Evolutionary conservation across 2,113 vertebrate genomes (phyloP).

Genomic region (Chloebia gouldiae): DNA sequence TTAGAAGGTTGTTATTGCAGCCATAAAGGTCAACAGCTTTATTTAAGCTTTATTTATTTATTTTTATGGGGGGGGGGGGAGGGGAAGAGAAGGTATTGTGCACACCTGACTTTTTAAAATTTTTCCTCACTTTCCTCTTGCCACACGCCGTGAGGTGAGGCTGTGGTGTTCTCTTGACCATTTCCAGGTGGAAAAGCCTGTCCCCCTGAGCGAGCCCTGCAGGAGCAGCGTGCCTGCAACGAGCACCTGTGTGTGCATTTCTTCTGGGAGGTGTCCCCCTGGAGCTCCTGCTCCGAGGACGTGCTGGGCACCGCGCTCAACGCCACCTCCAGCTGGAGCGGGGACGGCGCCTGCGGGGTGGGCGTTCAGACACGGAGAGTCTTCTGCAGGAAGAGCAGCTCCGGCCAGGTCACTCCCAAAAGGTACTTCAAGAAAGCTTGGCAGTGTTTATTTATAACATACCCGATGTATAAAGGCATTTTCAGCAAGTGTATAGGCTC

Average conservation of each 20-base stretch:
- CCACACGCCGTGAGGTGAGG: background rate
- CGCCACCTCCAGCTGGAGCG: conserved; percentile 65
- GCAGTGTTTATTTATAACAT: background rate
- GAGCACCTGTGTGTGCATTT: conserved; percentile 83
- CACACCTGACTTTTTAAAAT: background rate
- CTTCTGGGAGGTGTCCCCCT: conserved; percentile 87
- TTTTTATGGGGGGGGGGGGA: fast-evolving
- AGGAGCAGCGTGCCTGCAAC: conserved; percentile 87
- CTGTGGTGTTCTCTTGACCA: background rate
- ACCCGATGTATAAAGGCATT: fast-evolving
- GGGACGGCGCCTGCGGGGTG: conserved; percentile 75
- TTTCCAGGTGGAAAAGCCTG: conserved; percentile 83
- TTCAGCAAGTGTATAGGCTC: background rate
- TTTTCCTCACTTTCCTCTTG: background rate
- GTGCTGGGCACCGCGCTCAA: conserved; percentile 69
- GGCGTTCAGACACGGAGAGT: conserved; percentile 87
- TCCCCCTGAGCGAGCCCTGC: conserved; percentile 80
- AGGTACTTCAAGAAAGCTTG: conserved; percentile 74
- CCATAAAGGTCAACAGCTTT: conserved; percentile 46
- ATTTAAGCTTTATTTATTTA: conserved; percentile 19
- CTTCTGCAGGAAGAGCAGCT: conserved; percentile 82
- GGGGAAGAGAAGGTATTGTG: too few species aligned
- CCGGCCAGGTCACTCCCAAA: conserved; percentile 84
- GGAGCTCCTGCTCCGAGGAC: conserved; percentile 84
- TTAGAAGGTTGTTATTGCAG: conserved; percentile 41